Evolutionary conservation across 2,888 invertebrate genomes (phyloP).

Genomic region (Noctua pronuba): DNA sequence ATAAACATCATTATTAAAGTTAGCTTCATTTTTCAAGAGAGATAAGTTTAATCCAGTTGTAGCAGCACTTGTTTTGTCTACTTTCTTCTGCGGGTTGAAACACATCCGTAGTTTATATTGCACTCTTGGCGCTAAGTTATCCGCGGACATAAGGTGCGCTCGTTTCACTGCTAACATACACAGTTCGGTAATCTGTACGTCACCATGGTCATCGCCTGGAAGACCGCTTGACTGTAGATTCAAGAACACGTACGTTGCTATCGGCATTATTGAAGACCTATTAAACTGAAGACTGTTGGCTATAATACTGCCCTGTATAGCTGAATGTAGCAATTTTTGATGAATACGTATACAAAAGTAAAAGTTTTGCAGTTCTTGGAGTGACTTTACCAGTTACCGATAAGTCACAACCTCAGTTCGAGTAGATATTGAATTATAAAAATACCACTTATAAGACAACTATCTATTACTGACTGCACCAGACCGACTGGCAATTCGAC

Average conservation of each 20-base stretch:
- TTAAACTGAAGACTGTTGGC: background rate
- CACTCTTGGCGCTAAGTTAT: conserved; percentile 6
- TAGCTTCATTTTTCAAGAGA: conserved; percentile 28
- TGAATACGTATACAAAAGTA: background rate
- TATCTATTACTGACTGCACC: too few relatives aligned
- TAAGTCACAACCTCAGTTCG: background rate
- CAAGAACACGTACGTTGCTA: conserved; percentile 31
- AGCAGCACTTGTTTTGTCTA: background rate
- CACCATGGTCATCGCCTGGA: conserved; percentile 17
- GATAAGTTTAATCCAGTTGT: conserved; percentile 1
- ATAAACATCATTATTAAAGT: conserved; percentile 22
- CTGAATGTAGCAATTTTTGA: background rate
- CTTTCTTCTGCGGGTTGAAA: conserved; percentile 29
- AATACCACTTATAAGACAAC: too few relatives aligned
- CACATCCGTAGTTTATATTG: conserved; percentile 28
- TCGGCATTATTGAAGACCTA: conserved; percentile 5
- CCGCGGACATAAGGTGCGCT: conserved; percentile 5
- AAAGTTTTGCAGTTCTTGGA: background rate
- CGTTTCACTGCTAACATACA: conserved; percentile 35
- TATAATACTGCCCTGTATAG: background rate
- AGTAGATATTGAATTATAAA: background rate
- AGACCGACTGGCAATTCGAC: too few relatives aligned
- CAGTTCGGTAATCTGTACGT: conserved; percentile 28
- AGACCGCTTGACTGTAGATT: conserved; percentile 18
- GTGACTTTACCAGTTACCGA: too few relatives aligned